phyloP scores from a whole-genome alignment of 2,888 invertebrate species.

The Stenoptilia bipunctidactyla region DNA sequence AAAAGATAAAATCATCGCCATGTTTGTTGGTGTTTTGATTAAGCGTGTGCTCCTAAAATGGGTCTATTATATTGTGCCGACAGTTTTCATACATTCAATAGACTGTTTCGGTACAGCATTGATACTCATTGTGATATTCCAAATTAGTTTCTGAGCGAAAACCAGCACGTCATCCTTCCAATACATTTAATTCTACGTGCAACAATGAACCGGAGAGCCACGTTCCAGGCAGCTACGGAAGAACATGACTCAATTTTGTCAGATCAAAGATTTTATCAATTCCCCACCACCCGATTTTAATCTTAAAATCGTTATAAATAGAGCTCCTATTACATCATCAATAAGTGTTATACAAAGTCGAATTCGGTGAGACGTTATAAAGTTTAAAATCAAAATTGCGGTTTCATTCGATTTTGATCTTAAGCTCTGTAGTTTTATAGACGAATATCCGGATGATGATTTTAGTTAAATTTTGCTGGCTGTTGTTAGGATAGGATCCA shows the following conservation, averaged over 20 bases:
- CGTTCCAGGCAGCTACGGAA: constrained; percentile 55
- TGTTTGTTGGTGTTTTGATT: neutral
- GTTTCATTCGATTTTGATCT: constrained; percentile 8
- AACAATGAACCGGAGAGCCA: constrained; percentile 57
- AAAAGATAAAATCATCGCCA: neutral
- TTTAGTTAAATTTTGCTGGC: constrained; percentile 12
- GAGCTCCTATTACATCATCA: constrained; percentile 45
- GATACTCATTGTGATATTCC: constrained; percentile 64
- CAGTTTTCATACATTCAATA: constrained; percentile 53
- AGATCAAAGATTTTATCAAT: constrained; percentile 28
- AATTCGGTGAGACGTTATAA: constrained; percentile 30
- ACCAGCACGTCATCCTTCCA: constrained; percentile 60
- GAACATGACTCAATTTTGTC: constrained; percentile 42
- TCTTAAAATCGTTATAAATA: constrained; percentile 36
- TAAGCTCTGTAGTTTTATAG: constrained; percentile 18
- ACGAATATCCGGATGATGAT: constrained; percentile 13
- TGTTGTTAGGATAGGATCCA: constrained; percentile 44
- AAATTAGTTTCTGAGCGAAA: constrained; percentile 67
- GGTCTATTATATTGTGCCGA: constrained; percentile 36
- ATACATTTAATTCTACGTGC: constrained; percentile 53
- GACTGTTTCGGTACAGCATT: constrained; percentile 59
- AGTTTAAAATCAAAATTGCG: neutral
- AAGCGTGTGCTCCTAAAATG: neutral
- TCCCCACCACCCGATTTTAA: constrained; percentile 23
- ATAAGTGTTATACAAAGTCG: constrained; percentile 28